Percentiles rank a stretch among this genome's conserved stretches.
phyloP scores from a whole-genome alignment of 2,797 vertebrate genomes.

The Odontamblyopus rebecca region DNA sequence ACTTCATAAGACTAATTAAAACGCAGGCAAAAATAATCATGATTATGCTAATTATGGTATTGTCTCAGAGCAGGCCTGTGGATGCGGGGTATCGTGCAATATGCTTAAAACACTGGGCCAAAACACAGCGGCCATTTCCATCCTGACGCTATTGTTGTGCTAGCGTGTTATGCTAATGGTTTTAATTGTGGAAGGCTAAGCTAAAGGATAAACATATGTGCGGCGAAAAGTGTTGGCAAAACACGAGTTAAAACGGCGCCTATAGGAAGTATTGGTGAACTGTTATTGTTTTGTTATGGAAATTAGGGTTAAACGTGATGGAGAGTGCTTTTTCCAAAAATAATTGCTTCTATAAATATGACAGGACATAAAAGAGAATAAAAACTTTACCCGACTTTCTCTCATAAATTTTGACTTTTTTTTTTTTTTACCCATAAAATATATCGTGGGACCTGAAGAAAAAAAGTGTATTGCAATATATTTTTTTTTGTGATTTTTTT shows the following conservation, averaged over 20 bases:
- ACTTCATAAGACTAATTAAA: constrained; percentile 72
- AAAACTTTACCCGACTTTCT: too few relatives aligned
- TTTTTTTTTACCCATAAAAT: too few relatives aligned
- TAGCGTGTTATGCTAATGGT: constrained; percentile 6
- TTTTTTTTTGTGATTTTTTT: too few relatives aligned
- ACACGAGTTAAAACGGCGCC: background rate
- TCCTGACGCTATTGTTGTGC: background rate
- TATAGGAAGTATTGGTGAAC: background rate
- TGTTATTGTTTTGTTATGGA: background rate
- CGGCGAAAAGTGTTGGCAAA: background rate
- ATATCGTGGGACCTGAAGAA: too few relatives aligned
- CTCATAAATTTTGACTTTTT: too few relatives aligned
- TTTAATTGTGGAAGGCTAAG: constrained; percentile 8
- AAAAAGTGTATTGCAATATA: too few relatives aligned
- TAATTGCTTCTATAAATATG: background rate
- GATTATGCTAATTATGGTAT: constrained; percentile 71
- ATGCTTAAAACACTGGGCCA: constrained; percentile 21
- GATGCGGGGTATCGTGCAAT: constrained; percentile 43
- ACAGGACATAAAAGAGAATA: too few relatives aligned
- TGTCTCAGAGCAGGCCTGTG: constrained; percentile 50
- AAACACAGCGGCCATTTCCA: constrained; percentile 7
- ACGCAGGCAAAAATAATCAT: constrained; percentile 68
- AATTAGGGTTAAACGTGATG: background rate
- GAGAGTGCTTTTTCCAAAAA: background rate
- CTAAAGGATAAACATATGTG: background rate